Percentiles rank a stretch among this genome's conserved stretches.
These are phyloP conservation scores for Gisinianus flammeolus DNA, from an alignment of 2,888 invertebrate species.

Conservation along the genomic window DNA sequence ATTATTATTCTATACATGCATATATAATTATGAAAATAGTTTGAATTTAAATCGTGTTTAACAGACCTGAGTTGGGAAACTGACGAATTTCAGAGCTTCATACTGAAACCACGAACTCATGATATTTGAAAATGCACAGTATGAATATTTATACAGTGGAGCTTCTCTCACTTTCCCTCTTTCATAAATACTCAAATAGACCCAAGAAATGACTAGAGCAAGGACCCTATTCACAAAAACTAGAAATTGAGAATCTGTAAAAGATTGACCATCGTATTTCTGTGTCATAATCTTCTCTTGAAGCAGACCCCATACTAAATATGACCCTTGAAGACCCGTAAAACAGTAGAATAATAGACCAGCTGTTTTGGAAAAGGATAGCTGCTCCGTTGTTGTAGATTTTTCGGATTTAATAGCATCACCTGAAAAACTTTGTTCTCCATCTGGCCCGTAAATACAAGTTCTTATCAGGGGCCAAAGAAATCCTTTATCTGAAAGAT, in stretches of 20 bases:
- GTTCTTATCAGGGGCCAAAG: constrained; percentile 55
- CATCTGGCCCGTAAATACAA: constrained; percentile 57
- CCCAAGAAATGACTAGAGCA: constrained; percentile 76
- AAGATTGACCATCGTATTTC: constrained; percentile 72
- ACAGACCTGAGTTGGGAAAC: constrained; percentile 91
- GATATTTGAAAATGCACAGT: constrained; percentile 95
- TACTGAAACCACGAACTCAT: constrained; percentile 99
- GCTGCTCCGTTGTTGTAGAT: not conserved
- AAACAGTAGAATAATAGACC: constrained; percentile 78
- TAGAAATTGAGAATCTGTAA: constrained; percentile 94
- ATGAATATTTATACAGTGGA: constrained; percentile 93
- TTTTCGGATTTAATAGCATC: constrained; percentile 36
- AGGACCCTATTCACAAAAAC: constrained; percentile 93
- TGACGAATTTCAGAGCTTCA: constrained; percentile 97
- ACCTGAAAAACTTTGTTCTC: constrained; percentile 44
- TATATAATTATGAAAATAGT: no score
- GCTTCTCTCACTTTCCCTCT: constrained; percentile 72
- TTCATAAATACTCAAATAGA: constrained; percentile 66
- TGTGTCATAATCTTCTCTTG: constrained; percentile 99
- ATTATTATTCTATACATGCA: no score
- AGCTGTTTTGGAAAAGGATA: constrained; percentile 63
- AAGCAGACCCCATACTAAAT: constrained; percentile 93
- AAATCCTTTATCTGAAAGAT: constrained; percentile 51
- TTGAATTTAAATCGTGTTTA: no score
- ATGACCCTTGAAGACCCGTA: constrained; percentile 85